Evolutionary conservation across 2,113 vertebrate genomes (phyloP), one percentile per base, ranked within the genome.

Genomic region (Xiphorhynchus elegans): DNA sequence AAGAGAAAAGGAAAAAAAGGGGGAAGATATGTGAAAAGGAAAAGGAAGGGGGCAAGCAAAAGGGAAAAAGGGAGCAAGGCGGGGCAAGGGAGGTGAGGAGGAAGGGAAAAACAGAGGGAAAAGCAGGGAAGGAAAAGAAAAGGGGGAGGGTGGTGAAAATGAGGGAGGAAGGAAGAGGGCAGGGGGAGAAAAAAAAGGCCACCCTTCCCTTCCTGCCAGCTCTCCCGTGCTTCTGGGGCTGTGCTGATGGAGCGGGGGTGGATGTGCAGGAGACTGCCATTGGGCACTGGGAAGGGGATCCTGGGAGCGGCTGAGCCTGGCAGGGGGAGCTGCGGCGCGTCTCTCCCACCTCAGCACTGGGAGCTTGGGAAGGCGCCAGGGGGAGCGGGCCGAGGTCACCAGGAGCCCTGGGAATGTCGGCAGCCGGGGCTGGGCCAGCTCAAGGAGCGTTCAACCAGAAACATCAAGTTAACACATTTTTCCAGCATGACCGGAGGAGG

Each of bases 381-480:
- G 58, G 72, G 53, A 68, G 72, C 1, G 0, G 68, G 40, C 37
- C 3, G 1, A 82, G 94, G 94, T 95, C 96, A 93, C 49, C 28
- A 12, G 81, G 74, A 96, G 89, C 69, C 84, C 89, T 94, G 91
- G 93, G 93, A 94, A 87, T 42, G 77, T 37, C 33, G 0, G 76
- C 89, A 95, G 94, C 56, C 44, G 7, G 56, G 73, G 60, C 89
- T 1, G 9, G 81, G 94, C 93, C 89, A 91, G 76, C 59, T 75
- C 44, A 72, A 87, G 93, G 64, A 84, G 93, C 60, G 1, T 63
- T 91, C 91, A 91, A 91, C 44, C 94, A 97, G 91, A 95, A 95
- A 82, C 67, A 87, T 89, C 91, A 84, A 89, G 91, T 96, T 93
- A 76, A 95, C 87, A 93, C 94, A 93, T 95, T 87, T 66, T 93